Evolutionary conservation across 2,888 invertebrate species (phyloP), one percentile per base, ranked within the genome.

Genomic region (Polylopha cassiicola): DNA sequence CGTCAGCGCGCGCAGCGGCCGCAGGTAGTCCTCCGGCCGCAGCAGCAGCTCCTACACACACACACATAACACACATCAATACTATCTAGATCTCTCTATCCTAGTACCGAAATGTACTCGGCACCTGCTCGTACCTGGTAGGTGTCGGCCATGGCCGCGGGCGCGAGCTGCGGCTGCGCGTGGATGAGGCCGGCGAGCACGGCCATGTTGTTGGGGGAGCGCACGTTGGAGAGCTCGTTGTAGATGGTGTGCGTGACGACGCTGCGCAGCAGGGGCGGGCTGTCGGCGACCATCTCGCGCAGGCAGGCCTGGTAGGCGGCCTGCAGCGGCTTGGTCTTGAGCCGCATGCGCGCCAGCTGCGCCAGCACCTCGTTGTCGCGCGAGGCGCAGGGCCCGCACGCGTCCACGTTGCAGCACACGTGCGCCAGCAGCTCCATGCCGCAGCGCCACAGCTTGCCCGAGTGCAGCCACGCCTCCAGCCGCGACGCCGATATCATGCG

Each of bases 201-300:
- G 6, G 95, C 91, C 92, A 98, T 94, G 78, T 98, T 98, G 85
- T 97, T 98, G 0, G 96, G 95, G 79, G 97, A 97, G 43, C 98
- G 89, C 15, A 93, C 91, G 62, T 93, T 93, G 0, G 97, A 96
- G 50, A 98, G 81, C 84, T 98, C 98, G 77, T 98, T 98, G 86
- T 95, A 97, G 41, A 98, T 93, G 0, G 96, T 95, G 65, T 95
- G 94, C 54, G 95, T 96, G 53, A 98, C 84, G 45, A 97, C 90
- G 17, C 94, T 92, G 43, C 91, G 90, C 36, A 98, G 79, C 63
- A 97, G 94, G 13, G 94, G 94, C 0, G 93, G 91, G 62, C 95
- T 94, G 33, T 94, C 89, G 7, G 89, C 89, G 23, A 98, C 91
- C 87, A 98, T 90, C 75, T 98, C 98, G 61, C 96, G 87, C 32